These are phyloP conservation scores for Lasioglossum zephyrum DNA, from an alignment of 2,888 invertebrate species.

Conservation along the genomic window DNA sequence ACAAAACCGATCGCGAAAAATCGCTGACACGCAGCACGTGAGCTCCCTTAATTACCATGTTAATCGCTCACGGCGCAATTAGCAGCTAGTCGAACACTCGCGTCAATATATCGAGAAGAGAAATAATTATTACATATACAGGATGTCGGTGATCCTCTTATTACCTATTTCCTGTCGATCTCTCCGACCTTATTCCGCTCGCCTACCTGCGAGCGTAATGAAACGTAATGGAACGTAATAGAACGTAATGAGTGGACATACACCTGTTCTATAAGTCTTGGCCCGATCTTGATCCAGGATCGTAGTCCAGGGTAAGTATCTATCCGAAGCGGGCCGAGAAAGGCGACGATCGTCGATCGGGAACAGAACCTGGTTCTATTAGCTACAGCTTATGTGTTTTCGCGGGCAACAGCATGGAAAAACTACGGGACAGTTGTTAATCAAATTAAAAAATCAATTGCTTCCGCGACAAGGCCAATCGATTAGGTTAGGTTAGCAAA, in stretches of 20 bases:
- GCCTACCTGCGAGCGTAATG: conserved; percentile 62
- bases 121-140: conserved; percentile 58
- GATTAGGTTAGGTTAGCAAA: no score
- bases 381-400: background rate
- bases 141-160: conserved; percentile 61
- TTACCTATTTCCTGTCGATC: conserved; percentile 69
- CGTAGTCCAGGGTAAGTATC: conserved; percentile 9
- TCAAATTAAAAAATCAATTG: background rate
- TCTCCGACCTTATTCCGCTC: conserved; percentile 57
- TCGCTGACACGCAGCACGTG: conserved; percentile 21
- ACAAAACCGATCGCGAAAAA: background rate
- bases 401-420: background rate
- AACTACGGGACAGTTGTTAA: background rate
- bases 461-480: background rate
- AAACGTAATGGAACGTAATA: conserved; percentile 70
- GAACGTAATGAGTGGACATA: conserved; percentile 67
- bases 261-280: conserved; percentile 60
- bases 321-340: conserved; percentile 35
- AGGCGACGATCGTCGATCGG: conserved; percentile 30
- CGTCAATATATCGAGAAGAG: conserved; percentile 32
- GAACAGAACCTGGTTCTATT: conserved; percentile 33
- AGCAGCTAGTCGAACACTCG: conserved; percentile 46
- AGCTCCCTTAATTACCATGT: conserved; percentile 34
- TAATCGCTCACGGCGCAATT: conserved; percentile 51
- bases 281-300: conserved; percentile 51